phyloP scores from a whole-genome alignment of 2,797 vertebrate species.

The Sarcophilus harrisii region DNA sequence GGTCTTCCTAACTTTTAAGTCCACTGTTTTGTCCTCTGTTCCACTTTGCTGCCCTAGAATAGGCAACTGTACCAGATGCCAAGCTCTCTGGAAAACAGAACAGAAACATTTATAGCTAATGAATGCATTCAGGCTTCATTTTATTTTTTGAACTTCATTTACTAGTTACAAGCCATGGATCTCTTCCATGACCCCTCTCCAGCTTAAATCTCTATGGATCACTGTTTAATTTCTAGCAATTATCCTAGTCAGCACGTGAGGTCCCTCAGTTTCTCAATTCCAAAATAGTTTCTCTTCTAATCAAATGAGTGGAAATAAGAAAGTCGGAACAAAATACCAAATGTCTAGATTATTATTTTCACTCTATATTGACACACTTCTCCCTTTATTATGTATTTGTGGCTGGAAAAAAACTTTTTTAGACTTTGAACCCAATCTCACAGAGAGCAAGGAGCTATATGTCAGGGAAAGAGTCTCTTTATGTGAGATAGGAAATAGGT shows the following conservation, averaged over 20 bases:
- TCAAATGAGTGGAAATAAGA: neutral
- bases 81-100: neutral
- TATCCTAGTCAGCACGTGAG: neutral
- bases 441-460: neutral
- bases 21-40: neutral
- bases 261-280: neutral
- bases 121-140: neutral
- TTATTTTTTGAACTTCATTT: neutral
- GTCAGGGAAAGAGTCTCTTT: neutral
- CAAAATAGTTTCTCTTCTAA: neutral
- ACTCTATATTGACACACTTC: neutral
- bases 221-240: neutral
- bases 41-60: neutral
- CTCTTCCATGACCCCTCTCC: neutral
- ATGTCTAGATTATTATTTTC: neutral
- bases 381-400: neutral
- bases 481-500: neutral
- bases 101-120: neutral
- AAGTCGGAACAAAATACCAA: neutral
- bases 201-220: neutral
- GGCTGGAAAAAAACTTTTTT: neutral
- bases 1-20: neutral
- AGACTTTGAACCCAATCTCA: neutral
- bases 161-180: neutral
- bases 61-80: neutral